A percentile compares a stretch with the other conserved stretches of the same genome.
Conservation (phyloP, 2,888 invertebrate genomes). For the Hirtodrosophila cameraria region DNA sequence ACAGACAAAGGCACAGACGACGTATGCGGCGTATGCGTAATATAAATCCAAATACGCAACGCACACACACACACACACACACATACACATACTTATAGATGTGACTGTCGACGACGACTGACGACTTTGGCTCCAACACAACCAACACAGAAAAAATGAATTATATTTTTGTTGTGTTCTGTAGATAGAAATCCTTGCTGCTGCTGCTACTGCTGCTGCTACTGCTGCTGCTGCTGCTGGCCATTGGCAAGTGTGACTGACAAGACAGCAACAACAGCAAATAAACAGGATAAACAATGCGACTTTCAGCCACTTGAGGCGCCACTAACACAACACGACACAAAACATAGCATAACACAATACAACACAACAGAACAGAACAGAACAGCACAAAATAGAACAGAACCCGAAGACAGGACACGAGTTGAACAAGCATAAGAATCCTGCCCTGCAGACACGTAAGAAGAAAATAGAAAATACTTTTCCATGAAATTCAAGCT, state of each 20-base stretch:
- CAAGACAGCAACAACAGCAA: constrained; percentile 35
- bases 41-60: constrained; percentile 53
- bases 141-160: constrained; percentile 35
- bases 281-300: constrained; percentile 51
- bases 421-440: too few species aligned
- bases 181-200: neutral
- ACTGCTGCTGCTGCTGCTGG: constrained; percentile 32
- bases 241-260: constrained; percentile 54
- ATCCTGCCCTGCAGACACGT: constrained; percentile 44
- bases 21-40: constrained; percentile 59
- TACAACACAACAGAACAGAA: too few species aligned
- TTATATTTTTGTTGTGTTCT: constrained; percentile 50
- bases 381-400: constrained; percentile 11
- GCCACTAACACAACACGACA: constrained; percentile 54
- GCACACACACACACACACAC: constrained; percentile 52
- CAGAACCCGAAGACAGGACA: constrained; percentile 2
- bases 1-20: constrained; percentile 14
- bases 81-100: neutral
- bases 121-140: too few species aligned
- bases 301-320: constrained; percentile 53
- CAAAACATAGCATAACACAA: constrained; percentile 21
- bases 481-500: too few species aligned
- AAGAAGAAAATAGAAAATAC: neutral
- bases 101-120: too few species aligned
- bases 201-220: neutral